Conservation (phyloP, 2,113 vertebrate species). For the Indicator indicator region DNA sequence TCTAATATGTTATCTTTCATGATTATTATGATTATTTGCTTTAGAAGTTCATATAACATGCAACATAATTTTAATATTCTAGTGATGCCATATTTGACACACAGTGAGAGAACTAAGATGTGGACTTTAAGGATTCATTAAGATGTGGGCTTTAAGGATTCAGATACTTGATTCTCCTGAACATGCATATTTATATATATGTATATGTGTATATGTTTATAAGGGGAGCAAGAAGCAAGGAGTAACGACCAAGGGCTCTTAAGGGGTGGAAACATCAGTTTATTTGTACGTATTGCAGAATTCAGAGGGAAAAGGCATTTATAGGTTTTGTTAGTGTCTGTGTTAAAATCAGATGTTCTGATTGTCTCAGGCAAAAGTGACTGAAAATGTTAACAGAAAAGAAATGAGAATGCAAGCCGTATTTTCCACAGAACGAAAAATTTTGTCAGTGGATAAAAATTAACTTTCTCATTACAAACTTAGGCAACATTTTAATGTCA, state of each 20-base stretch:
- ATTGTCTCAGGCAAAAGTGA: background rate
- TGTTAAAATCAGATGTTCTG: background rate
- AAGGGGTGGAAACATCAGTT: background rate
- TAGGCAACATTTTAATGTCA: background rate
- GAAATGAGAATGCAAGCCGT: background rate
- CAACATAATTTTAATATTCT: background rate
- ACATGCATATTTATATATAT: background rate
- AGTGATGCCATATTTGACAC: background rate
- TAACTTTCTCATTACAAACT: background rate
- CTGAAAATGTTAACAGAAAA: background rate
- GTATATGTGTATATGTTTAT: background rate
- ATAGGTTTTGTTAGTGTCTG: background rate
- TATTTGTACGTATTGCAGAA: background rate
- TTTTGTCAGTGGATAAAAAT: background rate
- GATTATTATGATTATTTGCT: background rate
- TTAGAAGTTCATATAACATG: background rate
- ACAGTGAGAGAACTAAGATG: background rate
- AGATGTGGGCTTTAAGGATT: background rate
- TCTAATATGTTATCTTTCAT: background rate
- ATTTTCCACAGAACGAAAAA: background rate
- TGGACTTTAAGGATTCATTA: background rate
- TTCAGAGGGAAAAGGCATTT: background rate
- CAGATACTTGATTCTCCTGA: background rate
- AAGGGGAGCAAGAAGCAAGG: background rate
- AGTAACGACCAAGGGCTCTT: background rate